These are phyloP conservation scores for Buteo buteo DNA, from an alignment of 2,113 vertebrate genomes.

Conservation along the genomic window DNA sequence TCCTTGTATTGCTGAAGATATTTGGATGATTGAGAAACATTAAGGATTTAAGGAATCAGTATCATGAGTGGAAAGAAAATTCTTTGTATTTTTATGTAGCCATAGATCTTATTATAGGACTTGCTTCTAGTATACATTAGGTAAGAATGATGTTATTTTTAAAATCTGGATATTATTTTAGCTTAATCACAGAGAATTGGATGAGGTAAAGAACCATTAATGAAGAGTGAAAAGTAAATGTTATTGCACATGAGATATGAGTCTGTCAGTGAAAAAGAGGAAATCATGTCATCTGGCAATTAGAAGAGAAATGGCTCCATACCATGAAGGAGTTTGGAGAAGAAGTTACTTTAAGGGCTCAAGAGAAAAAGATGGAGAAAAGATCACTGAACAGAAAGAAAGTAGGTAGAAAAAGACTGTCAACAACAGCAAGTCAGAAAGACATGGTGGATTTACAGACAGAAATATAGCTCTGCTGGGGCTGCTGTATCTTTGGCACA, in stretches of 20 bases:
- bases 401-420: background rate
- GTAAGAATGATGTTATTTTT: background rate
- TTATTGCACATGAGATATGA: background rate
- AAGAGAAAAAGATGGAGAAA: background rate
- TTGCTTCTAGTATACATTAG: background rate
- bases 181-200: background rate
- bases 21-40: background rate
- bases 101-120: background rate
- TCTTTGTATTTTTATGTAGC: background rate
- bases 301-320: background rate
- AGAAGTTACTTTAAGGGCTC: background rate
- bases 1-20: background rate
- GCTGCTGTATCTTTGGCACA: background rate
- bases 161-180: background rate
- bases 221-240: background rate
- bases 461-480: background rate
- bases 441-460: background rate
- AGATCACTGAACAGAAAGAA: background rate
- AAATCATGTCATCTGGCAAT: background rate
- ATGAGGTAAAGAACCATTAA: background rate
- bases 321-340: accelerated
- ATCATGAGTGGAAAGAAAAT: background rate
- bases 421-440: background rate
- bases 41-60: background rate
- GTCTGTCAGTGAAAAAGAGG: background rate